Evolutionary conservation across 2,113 vertebrate genomes (phyloP), one percentile per base, ranked within the genome.

Genomic region (Scomber japonicus): DNA sequence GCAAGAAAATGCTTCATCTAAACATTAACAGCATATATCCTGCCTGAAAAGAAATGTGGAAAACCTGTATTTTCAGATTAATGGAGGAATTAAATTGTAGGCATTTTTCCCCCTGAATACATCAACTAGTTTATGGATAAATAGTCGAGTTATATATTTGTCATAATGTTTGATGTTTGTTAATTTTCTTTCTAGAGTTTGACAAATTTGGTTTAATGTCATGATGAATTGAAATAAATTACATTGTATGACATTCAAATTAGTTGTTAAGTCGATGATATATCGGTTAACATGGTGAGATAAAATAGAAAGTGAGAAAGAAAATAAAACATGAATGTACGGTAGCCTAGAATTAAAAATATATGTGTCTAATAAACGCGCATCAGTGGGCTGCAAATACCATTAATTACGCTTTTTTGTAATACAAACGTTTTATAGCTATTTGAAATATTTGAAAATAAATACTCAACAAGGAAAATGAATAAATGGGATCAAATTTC

Each of bases 1-100:
- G 65, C 11, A 31, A 19, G 59, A 54, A 73, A 68, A 75, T n/a
- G 53, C n/a, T 60, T 71, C 7, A 67, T 68, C 21, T 35, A 74
- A 67, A 61, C 40, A 79, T n/a, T n/a, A 48, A 63, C 11, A 63
- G 24, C 24, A 2, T 27, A 57, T 6, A n/a, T 30, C 11, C 16
- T 5, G 40, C 7, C 11, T 57, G 12, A 24, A 65, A 17, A 75
- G 57, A 40, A 75, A n/a, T 71, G 24, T 27, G 24, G 2, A 27
- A 60, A 55, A 19, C 21, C 59, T 17, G 7, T 0, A 56, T 40
- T 19, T 21, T 3, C 0, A 17, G 1, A 62, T 45, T 15, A n/a
- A 65, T 16, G 6, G 0, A 59, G 17, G 4, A 53, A 54, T 24
- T 4, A 2, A 21, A 17, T 62, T 46, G 0, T 16, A 40, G 35